Percentiles rank a stretch among this genome's conserved stretches.
Evolutionary conservation across 2,888 invertebrate genomes (phyloP).

Genomic region (Boloria selene): DNA sequence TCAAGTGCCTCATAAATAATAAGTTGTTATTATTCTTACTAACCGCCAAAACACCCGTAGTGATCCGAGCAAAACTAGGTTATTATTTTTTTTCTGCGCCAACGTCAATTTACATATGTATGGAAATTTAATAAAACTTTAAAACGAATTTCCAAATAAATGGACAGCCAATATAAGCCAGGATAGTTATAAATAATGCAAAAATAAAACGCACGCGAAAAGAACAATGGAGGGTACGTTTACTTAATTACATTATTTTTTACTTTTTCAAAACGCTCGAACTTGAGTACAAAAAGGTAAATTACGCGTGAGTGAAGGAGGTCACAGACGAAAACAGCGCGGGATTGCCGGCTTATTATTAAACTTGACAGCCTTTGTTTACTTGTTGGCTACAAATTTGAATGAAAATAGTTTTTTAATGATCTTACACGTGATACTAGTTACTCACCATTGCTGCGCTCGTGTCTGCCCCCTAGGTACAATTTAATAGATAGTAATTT

Average conservation of each 20-base stretch:
- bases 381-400: constrained; percentile 48
- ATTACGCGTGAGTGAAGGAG: constrained; percentile 68
- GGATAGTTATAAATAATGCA: constrained; percentile 22
- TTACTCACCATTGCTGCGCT: no score
- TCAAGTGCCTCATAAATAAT: no score
- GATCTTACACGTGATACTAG: not conserved
- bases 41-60: no score
- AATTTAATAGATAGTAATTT: no score
- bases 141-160: constrained; percentile 19
- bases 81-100: no score
- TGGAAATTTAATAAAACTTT: constrained; percentile 1
- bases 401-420: constrained; percentile 3
- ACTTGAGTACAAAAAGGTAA: constrained; percentile 60
- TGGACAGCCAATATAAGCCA: constrained; percentile 1
- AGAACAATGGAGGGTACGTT: constrained; percentile 45
- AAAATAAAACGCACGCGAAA: constrained; percentile 23
- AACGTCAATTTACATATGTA: not conserved
- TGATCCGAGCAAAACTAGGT: no score
- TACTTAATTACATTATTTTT: constrained; percentile 72
- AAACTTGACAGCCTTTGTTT: constrained; percentile 44
- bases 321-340: constrained; percentile 63
- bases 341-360: constrained; percentile 76
- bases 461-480: no score
- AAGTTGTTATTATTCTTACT: no score
- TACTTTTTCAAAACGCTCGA: constrained; percentile 58